These are phyloP conservation scores for Rhipidura dahli DNA, from an alignment of 2,113 vertebrate genomes.

Conservation along the genomic window DNA sequence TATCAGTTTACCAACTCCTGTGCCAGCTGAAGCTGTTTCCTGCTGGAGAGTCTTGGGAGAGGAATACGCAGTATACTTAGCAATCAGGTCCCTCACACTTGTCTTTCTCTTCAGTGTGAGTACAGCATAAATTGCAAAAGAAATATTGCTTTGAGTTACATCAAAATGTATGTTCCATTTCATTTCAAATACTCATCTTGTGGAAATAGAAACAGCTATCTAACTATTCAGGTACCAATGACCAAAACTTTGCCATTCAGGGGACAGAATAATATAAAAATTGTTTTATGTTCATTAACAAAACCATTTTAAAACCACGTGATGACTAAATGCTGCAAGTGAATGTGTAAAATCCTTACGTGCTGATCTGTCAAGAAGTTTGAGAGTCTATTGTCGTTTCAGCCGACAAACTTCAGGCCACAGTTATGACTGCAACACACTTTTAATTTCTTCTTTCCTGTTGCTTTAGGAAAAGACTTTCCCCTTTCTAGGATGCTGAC, in stretches of 20 bases:
- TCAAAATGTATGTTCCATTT: not conserved
- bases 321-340: not conserved
- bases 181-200: not conserved
- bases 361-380: not conserved
- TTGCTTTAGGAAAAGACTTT: not conserved
- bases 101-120: not conserved
- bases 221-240: not conserved
- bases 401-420: not conserved
- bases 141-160: not conserved
- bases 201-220: not conserved
- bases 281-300: not conserved
- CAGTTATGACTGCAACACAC: not conserved
- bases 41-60: not conserved
- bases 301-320: not conserved
- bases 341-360: not conserved
- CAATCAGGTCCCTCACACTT: not conserved
- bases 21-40: not conserved
- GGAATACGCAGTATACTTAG: not conserved
- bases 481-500: not conserved
- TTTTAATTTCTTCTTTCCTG: not conserved
- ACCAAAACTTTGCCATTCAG: not conserved
- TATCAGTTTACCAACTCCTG: not conserved
- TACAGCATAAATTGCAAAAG: not conserved
- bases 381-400: not conserved
- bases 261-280: not conserved